Evolutionary conservation across 2,113 vertebrate species (phyloP).

Genomic region (Strigops habroptila): DNA sequence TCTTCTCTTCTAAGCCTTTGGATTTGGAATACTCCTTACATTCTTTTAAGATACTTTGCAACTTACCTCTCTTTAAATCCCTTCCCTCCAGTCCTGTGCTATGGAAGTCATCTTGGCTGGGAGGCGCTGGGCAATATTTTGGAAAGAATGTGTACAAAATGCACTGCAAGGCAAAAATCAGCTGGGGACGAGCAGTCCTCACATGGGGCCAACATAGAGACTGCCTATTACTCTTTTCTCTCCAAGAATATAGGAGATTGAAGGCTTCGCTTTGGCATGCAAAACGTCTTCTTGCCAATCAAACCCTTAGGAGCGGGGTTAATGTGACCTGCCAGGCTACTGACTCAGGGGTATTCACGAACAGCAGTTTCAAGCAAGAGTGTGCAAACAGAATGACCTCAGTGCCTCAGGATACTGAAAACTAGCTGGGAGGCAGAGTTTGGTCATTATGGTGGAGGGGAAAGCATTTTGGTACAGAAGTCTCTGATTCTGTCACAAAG

Average conservation of each 20-base stretch:
- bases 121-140: neutral
- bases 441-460: neutral
- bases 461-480: neutral
- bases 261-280: neutral
- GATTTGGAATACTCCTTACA: neutral
- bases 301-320: fast-evolving
- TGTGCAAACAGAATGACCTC: neutral
- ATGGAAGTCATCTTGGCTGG: neutral
- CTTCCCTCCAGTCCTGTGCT: neutral
- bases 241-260: neutral
- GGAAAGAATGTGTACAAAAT: neutral
- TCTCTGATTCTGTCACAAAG: neutral
- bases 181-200: fast-evolving
- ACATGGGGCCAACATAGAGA: neutral
- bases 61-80: neutral
- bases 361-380: neutral
- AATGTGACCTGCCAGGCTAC: neutral
- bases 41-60: neutral
- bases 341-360: neutral
- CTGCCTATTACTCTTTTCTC: neutral
- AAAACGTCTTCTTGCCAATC: neutral
- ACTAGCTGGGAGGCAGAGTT: neutral
- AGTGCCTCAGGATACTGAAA: neutral
- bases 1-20: neutral
- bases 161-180: neutral